These are phyloP conservation scores for Drosophila bocqueti DNA, from an alignment of 1,140 invertebrate species.

Conservation along the genomic window DNA sequence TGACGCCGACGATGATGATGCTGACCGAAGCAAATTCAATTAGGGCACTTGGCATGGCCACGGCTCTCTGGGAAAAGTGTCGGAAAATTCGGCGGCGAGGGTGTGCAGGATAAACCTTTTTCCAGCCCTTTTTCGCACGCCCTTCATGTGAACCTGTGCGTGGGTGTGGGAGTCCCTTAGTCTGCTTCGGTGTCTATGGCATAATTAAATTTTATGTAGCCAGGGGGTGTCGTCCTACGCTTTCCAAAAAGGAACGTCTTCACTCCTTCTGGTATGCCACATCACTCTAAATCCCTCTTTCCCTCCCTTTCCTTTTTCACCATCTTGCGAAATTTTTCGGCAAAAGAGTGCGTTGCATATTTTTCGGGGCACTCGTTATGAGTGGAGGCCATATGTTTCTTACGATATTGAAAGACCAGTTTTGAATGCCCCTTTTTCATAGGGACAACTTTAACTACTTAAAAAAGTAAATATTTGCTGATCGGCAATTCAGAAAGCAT, in stretches of 20 bases:
- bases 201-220: slow-evolving; percentile 80
- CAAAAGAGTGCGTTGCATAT: slow-evolving; percentile 45
- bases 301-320: not conserved
- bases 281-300: slow-evolving; percentile 38
- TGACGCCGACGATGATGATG: slow-evolving; percentile 41
- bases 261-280: not conserved
- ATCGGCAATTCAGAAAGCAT: not conserved
- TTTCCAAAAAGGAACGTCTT: slow-evolving; percentile 18
- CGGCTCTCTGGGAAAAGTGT: slow-evolving; percentile 13
- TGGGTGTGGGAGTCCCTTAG: slow-evolving; percentile 15
- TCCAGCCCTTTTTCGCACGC: slow-evolving; percentile 63
- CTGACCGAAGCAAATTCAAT: slow-evolving; percentile 83
- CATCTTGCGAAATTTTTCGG: slow-evolving; percentile 14
- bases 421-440: not conserved
- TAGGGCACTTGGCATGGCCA: slow-evolving; percentile 57
- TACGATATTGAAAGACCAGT: slow-evolving; percentile 2
- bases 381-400: slow-evolving; percentile 1
- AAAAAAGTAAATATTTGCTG: not conserved
- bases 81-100: not conserved
- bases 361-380: slow-evolving; percentile 18
- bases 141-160: slow-evolving; percentile 22
- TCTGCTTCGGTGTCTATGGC: slow-evolving; percentile 62
- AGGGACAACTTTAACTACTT: not conserved
- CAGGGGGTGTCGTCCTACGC: slow-evolving; percentile 20
- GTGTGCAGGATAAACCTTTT: slow-evolving; percentile 68